These are phyloP conservation scores for Hepsetus odoe DNA, from an alignment of 2,113 vertebrate genomes.

Conservation along the genomic window DNA sequence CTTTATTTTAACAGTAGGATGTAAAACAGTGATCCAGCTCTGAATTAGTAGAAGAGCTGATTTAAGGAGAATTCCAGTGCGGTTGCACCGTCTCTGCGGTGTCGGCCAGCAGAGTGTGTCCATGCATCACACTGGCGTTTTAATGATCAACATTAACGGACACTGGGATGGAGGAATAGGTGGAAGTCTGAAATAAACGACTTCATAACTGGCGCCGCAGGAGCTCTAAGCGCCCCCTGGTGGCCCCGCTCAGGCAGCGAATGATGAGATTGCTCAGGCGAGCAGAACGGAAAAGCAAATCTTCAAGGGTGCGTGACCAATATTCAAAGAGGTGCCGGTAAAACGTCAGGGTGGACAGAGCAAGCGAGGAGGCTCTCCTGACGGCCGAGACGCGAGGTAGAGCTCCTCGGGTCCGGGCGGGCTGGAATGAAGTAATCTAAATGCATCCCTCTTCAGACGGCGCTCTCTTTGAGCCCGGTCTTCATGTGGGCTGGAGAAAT, in stretches of 20 bases:
- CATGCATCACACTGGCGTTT: neutral
- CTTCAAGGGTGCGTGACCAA: conserved; percentile 29
- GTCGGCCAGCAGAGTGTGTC: too few relatives aligned
- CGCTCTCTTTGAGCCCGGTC: conserved; percentile 39
- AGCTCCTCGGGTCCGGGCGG: conserved; percentile 5
- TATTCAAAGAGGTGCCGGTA: conserved; percentile 38
- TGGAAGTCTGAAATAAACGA: neutral
- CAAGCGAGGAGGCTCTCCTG: neutral
- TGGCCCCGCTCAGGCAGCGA: neutral
- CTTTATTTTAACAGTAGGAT: too few relatives aligned
- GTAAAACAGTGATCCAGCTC: too few relatives aligned
- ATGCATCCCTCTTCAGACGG: conserved; percentile 52
- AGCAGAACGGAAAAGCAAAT: neutral
- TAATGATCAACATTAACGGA: neutral
- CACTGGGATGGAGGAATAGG: neutral
- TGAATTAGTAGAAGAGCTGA: neutral
- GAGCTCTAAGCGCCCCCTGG: neutral
- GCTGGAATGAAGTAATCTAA: conserved; percentile 62
- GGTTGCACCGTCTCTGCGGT: neutral
- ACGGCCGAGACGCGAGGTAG: conserved; percentile 15
- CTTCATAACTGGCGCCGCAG: conserved; percentile 19
- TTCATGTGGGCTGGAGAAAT: conserved; percentile 49
- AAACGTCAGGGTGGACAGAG: conserved; percentile 36
- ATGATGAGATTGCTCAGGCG: neutral
- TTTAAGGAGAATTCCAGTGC: neutral